Evolutionary conservation across 2,797 vertebrate species (phyloP), one percentile per base, ranked within the genome.

Genomic region (Gallinago solitaria): DNA sequence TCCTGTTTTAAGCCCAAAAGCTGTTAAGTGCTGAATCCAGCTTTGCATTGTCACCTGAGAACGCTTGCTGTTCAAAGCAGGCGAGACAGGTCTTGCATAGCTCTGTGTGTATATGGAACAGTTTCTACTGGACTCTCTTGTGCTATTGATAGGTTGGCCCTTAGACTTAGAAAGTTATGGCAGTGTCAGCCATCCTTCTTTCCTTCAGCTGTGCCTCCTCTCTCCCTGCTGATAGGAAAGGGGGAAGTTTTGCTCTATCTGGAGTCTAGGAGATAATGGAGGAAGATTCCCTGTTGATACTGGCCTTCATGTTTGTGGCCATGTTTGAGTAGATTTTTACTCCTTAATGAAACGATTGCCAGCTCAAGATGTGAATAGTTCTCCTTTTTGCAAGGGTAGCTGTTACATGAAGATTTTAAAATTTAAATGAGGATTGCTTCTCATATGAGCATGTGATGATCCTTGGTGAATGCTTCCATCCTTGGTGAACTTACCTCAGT

Each of bases 401-500:
- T 91, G 45, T 83, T 23, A 16, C 48, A n/a, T 11, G 59, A 25
- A 86, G 5, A 20, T 48, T 63, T 86, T 92, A 28, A 41, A 48
- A 70, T 78, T 79, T 87, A 56, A 76, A 67, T 70, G 5, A 1
- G 11, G 20, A 37, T 25, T 76, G 12, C 28, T 93, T 92, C 78
- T 71, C 10, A 0, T 30, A 6, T 24, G 24, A 87, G 28, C 13
- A 9, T 59, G 18, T 75, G 59, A 91, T 33, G 60, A 48, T 54
- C 51, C 28, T 54, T 32, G 18, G 5, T 61, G n/a, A 20, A 5
- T 63, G 30, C 45, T 68, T 87, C 67, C 6, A 5, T 82, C 47
- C 32, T 79, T 90, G 32, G 69, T 89, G 82, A 95, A 82, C 74
- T 96, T 91, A 97, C 56, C 41, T 87, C 12, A 32, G 21, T 83